Percentiles rank a stretch among this genome's conserved stretches.
phyloP scores from a whole-genome alignment of 2,888 invertebrate species.

The Rhorus exstirpatorius region DNA sequence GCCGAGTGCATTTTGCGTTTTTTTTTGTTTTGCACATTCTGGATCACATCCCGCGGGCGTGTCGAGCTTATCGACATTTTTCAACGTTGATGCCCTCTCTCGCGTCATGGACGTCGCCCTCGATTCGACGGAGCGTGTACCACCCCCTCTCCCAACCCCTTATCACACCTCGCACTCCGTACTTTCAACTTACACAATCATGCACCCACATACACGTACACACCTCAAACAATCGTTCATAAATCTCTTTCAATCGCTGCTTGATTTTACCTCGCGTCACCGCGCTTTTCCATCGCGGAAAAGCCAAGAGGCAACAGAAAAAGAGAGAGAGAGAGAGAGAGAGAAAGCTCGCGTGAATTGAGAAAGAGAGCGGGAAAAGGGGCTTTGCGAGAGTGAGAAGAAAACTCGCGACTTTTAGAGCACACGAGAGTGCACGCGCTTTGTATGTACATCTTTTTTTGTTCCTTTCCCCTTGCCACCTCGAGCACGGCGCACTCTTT shows the following conservation, averaged over 20 bases:
- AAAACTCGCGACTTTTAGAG: constrained; percentile 56
- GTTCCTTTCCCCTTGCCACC: constrained; percentile 15
- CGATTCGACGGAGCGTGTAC: constrained; percentile 73
- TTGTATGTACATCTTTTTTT: constrained; percentile 39
- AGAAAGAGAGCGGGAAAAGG: constrained; percentile 39
- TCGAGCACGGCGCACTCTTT: constrained; percentile 40
- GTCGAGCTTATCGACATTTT: constrained; percentile 71
- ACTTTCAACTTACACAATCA: constrained; percentile 47
- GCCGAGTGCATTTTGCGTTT: constrained; percentile 48
- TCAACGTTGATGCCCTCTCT: constrained; percentile 72
- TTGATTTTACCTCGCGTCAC: constrained; percentile 66
- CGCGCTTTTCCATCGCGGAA: constrained; percentile 58
- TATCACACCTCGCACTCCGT: constrained; percentile 29
- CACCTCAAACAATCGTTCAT: constrained; percentile 68
- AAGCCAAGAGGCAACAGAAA: constrained; percentile 26
- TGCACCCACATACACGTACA: constrained; percentile 9
- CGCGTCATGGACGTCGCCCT: constrained; percentile 65
- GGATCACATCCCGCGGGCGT: constrained; percentile 68
- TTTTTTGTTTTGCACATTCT: constrained; percentile 65
- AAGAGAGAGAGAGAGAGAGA: constrained; percentile 23
- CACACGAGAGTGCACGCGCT: constrained; percentile 47
- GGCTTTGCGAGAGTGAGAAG: constrained; percentile 26
- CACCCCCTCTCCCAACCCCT: constrained; percentile 24
- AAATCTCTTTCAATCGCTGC: constrained; percentile 69
- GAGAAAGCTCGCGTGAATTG: constrained; percentile 46